Conservation (phyloP, 2,113 vertebrate species). For the Tricholaema leucomelas region DNA sequence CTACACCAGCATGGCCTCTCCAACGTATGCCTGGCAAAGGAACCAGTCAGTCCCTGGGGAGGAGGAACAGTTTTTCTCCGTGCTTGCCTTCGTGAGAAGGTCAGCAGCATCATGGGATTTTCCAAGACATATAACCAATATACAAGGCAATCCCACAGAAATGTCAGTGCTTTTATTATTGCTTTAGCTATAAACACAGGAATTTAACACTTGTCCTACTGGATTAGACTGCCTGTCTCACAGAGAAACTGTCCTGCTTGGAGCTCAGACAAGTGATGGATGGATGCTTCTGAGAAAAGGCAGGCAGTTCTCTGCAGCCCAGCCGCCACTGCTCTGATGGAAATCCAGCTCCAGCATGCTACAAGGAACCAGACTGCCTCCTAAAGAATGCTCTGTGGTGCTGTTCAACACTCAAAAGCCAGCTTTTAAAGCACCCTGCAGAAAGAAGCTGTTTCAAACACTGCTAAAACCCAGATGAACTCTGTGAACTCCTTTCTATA, state of each 20-base stretch:
- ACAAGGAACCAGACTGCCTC: background rate
- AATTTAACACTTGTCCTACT: conserved; percentile 14
- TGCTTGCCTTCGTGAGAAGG: background rate
- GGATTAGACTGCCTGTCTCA: background rate
- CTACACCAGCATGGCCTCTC: background rate
- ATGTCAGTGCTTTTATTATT: background rate
- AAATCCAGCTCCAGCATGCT: background rate
- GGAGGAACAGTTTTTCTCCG: background rate
- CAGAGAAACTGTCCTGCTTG: background rate
- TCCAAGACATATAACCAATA: background rate
- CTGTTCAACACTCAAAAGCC: background rate
- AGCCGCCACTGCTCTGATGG: background rate
- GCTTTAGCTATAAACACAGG: background rate
- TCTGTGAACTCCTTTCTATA: background rate
- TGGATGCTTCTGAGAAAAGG: background rate
- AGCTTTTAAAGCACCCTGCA: background rate
- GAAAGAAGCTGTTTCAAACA: background rate
- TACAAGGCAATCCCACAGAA: background rate
- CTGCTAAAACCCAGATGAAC: background rate
- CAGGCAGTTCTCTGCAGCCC: background rate
- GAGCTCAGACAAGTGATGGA: background rate
- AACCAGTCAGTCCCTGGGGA: conserved; percentile 1
- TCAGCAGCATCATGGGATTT: conserved; percentile 5
- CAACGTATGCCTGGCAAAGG: background rate
- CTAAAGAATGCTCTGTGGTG: background rate